Conservation (phyloP, 2,888 invertebrate species). For the Cheilosia vulpina region DNA sequence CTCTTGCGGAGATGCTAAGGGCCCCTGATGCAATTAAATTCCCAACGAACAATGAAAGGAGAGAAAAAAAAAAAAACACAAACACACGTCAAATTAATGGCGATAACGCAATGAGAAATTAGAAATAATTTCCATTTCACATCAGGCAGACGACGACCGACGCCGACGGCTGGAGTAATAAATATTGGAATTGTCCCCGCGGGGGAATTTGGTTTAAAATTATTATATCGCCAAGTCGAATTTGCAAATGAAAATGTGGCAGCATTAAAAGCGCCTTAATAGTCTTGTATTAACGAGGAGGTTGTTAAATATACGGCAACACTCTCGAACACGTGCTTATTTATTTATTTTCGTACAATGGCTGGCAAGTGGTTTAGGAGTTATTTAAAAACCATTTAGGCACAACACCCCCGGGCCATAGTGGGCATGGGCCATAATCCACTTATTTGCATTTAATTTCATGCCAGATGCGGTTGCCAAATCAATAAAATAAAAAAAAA, state of each 20-base stretch:
- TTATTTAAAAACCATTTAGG: constrained; percentile 10
- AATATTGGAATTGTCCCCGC: constrained; percentile 32
- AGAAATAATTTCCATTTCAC: constrained; percentile 34
- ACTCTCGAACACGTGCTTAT: constrained; percentile 31
- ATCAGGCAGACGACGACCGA: neutral
- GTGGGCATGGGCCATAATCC: constrained; percentile 17
- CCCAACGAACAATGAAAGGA: constrained; percentile 2
- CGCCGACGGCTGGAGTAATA: constrained; percentile 9
- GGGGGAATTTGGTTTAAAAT: constrained; percentile 40
- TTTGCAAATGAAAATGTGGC: constrained; percentile 39
- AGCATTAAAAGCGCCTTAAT: constrained; percentile 56
- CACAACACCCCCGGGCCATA: neutral
- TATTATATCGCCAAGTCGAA: constrained; percentile 36
- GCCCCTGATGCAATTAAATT: constrained; percentile 43
- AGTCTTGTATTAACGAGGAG: constrained; percentile 27
- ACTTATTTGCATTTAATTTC: constrained; percentile 41
- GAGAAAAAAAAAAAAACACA: neutral
- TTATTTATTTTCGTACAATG: constrained; percentile 1
- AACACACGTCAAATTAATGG: constrained; percentile 7
- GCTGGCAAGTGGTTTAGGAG: neutral
- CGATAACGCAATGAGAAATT: constrained; percentile 20
- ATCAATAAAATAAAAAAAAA: constrained; percentile 11
- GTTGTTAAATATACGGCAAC: constrained; percentile 21
- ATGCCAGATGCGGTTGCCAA: neutral
- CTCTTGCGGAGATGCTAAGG: constrained; percentile 1